A percentile compares a stretch with the other conserved stretches of the same genome.
These are phyloP conservation scores for Rhingia rostrata DNA, from an alignment of 2,888 invertebrate species.

Conservation along the genomic window DNA sequence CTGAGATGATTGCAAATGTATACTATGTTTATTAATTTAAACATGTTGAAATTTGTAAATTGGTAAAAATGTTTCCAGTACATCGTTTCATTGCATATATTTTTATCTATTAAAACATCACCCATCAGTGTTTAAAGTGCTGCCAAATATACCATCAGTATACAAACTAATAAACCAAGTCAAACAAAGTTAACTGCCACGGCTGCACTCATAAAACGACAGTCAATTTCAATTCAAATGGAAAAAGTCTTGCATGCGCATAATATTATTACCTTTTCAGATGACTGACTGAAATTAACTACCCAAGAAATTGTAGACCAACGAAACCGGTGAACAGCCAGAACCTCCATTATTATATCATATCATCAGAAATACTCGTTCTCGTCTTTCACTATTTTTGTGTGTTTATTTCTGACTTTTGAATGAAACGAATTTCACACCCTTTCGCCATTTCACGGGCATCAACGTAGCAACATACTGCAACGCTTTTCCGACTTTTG, in stretches of 20 bases:
- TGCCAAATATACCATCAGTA: too few species aligned
- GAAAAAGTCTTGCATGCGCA: slow-evolving; percentile 13
- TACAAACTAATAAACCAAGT: too few species aligned
- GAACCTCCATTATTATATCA: slow-evolving; percentile 28
- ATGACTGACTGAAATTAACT: slow-evolving; percentile 50
- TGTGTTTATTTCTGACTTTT: slow-evolving; percentile 4
- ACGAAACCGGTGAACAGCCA: not conserved
- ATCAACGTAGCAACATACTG: slow-evolving; percentile 53
- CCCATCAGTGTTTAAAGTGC: too few species aligned
- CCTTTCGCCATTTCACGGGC: slow-evolving; percentile 47
- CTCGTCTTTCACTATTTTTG: not conserved
- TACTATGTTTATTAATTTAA: too few species aligned
- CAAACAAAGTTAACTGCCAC: slow-evolving; percentile 15
- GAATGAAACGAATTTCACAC: slow-evolving; percentile 51
- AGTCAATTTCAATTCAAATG: slow-evolving; percentile 52
- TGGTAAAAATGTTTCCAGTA: too few species aligned
- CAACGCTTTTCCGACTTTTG: slow-evolving; percentile 57
- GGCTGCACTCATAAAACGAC: slow-evolving; percentile 15
- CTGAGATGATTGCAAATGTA: too few species aligned
- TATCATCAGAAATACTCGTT: slow-evolving; percentile 31
- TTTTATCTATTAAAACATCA: too few species aligned
- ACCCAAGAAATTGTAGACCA: not conserved
- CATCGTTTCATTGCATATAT: too few species aligned
- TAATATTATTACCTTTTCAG: slow-evolving; percentile 39
- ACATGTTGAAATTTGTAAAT: too few species aligned